Percentiles rank a stretch among this genome's conserved stretches.
Evolutionary conservation across 2,113 vertebrate species (phyloP).

Genomic region (Arenaria interpres): DNA sequence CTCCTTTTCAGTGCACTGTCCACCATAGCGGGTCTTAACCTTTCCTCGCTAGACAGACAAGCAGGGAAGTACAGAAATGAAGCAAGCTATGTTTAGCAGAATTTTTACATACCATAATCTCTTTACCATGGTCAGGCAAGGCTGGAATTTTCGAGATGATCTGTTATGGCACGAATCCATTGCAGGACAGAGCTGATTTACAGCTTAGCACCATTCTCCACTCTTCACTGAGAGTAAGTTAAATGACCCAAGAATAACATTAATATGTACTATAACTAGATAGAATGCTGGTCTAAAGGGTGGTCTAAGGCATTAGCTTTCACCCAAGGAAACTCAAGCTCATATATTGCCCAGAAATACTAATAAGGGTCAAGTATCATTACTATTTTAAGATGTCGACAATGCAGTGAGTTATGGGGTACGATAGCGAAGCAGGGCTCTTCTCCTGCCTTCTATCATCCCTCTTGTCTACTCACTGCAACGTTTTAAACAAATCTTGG

Average conservation of each 20-base stretch:
- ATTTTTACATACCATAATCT: slow-evolving; percentile 71
- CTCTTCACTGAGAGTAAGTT: slow-evolving; percentile 75
- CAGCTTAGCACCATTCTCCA: slow-evolving; percentile 71
- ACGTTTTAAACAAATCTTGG: slow-evolving; percentile 18
- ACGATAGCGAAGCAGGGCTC: neutral
- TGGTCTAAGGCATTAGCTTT: slow-evolving; percentile 75
- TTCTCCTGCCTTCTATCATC: slow-evolving; percentile 10
- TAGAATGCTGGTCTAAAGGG: slow-evolving; percentile 74
- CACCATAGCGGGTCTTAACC: slow-evolving; percentile 52
- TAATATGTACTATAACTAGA: slow-evolving; percentile 72
- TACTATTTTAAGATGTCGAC: slow-evolving; percentile 71
- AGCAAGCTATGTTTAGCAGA: slow-evolving; percentile 71
- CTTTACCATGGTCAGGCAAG: slow-evolving; percentile 73
- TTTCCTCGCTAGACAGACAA: slow-evolving; percentile 48
- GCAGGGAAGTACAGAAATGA: slow-evolving; percentile 60
- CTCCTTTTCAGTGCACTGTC: slow-evolving; percentile 42
- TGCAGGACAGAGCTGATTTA: slow-evolving; percentile 78
- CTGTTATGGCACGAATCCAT: slow-evolving; percentile 77
- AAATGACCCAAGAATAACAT: slow-evolving; percentile 83
- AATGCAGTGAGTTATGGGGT: slow-evolving; percentile 59
- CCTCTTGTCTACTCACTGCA: neutral
- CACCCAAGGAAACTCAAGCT: slow-evolving; percentile 75
- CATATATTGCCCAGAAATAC: slow-evolving; percentile 71
- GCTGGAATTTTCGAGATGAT: slow-evolving; percentile 74
- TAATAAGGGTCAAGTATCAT: slow-evolving; percentile 74